These are phyloP conservation scores for Archegozetes longisetosus DNA, from an alignment of 1,140 invertebrate genomes.

Conservation along the genomic window DNA sequence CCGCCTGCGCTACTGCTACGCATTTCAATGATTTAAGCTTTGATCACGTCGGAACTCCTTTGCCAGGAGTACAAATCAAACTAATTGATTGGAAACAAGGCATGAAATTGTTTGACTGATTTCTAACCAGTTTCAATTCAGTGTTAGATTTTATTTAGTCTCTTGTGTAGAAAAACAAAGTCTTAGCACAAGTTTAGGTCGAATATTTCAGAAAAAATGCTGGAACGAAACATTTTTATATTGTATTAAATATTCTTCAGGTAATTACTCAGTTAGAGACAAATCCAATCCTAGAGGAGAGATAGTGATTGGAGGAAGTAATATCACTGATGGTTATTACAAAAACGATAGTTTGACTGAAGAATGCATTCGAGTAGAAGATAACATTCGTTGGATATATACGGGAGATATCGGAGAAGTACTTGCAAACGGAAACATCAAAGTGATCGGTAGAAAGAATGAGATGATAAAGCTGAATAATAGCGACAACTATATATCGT, in stretches of 20 bases:
- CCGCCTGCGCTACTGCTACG: conserved; percentile 78
- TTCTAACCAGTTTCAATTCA: too few relatives aligned
- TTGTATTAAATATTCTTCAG: too few relatives aligned
- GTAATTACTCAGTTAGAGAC: conserved; percentile 20
- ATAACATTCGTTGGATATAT: conserved; percentile 32
- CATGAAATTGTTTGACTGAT: too few relatives aligned
- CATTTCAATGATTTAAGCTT: conserved; percentile 37
- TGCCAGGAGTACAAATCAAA: conserved; percentile 64
- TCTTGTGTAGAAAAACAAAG: too few relatives aligned
- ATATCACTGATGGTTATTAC: conserved; percentile 36
- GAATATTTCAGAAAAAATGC: too few relatives aligned
- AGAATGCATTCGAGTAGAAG: conserved; percentile 34
- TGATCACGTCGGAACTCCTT: conserved; percentile 65
- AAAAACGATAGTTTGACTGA: conserved; percentile 46
- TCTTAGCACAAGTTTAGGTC: too few relatives aligned
- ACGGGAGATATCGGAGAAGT: conserved; percentile 40
- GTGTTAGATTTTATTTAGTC: too few relatives aligned
- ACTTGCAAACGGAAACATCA: conserved; percentile 73
- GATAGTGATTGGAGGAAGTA: conserved; percentile 35
- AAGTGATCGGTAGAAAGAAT: conserved; percentile 89
- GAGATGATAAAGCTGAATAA: too few relatives aligned
- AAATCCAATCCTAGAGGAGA: conserved; percentile 34
- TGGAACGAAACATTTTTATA: too few relatives aligned
- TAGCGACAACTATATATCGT: conserved; percentile 75
- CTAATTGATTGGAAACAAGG: conserved; percentile 92